Evolutionary conservation across 2,113 vertebrate species (phyloP), one percentile per base, ranked within the genome.

Genomic region (Coreoperca whiteheadi): DNA sequence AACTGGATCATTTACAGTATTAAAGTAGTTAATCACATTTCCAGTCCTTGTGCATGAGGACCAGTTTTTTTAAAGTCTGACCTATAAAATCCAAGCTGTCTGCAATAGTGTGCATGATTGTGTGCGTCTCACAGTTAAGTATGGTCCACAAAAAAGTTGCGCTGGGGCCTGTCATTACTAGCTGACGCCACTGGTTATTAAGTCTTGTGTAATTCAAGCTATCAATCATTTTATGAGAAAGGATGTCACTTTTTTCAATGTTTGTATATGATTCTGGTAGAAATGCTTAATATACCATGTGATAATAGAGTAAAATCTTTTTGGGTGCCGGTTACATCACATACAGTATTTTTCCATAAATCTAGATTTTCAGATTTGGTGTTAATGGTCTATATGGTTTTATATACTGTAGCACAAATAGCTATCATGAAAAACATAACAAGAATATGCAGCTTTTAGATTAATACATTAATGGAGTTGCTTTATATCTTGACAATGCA

Each of bases 401-500:
- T 51, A 54, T 20, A 51, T 1, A 32, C 16, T 77, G 37, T 46
- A 32, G 34, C 71, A 30, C 68, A 79, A 82, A 76, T 82, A 59
- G 69, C 65, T 32, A 39, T 67, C 43, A 32, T n/a, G 51, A 74
- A 57, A 54, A 76, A 78, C 74, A 89, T 34, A 77, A 61, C 46
- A 73, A 72, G 12, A 60, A 41, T 61, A 75, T 48, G 43, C 70
- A 74, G 56, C n/a, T 66, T 34, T 78, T 51, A n/a, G 63, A 81
- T 83, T 84, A 81, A 85, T 41, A 21, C 72, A 80, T 77, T 71
- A 81, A 81, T 72, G 83, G 74, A 82, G 53, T 66, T 41, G 57
- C 73, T 67, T 83, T 83, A 53, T 70, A 86, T 81, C 84, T 83
- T 80, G 87, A 80, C 84, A 85, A 54, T 69, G 56, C 37, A 2